A percentile compares a stretch with the other conserved stretches of the same genome.
These are phyloP conservation scores for Hemichromis elongatus DNA, from an alignment of 2,113 vertebrate species.

Conservation along the genomic window DNA sequence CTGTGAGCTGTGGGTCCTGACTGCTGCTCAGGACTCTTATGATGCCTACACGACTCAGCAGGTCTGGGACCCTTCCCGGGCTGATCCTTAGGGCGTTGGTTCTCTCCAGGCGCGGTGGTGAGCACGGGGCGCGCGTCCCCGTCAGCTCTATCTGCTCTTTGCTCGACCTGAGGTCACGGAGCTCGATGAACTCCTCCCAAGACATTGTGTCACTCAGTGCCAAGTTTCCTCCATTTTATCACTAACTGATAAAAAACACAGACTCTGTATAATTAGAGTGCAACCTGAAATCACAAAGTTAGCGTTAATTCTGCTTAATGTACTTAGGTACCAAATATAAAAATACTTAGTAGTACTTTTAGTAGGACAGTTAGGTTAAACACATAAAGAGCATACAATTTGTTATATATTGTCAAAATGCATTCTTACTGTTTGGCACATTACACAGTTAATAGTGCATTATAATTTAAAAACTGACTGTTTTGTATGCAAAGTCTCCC, in stretches of 20 bases:
- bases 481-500: background rate
- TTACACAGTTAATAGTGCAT: background rate
- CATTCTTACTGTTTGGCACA: background rate
- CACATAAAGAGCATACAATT: background rate
- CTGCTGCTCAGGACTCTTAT: slow-evolving; percentile 67
- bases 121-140: slow-evolving; percentile 30
- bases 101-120: slow-evolving; percentile 78
- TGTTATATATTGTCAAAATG: background rate
- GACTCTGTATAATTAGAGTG: background rate
- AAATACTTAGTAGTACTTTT: background rate
- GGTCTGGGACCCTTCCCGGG: slow-evolving; percentile 74
- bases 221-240: slow-evolving; percentile 16
- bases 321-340: background rate
- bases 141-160: slow-evolving; percentile 48
- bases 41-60: slow-evolving; percentile 69
- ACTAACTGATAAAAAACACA: background rate
- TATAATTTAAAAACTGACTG: background rate
- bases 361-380: background rate
- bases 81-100: slow-evolving; percentile 86
- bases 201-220: slow-evolving; percentile 53
- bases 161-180: slow-evolving; percentile 58
- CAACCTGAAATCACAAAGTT: background rate
- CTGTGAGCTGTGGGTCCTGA: slow-evolving; percentile 58
- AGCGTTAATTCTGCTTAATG: background rate
- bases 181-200: slow-evolving; percentile 75